phyloP scores from a whole-genome alignment of 1,140 invertebrate genomes.

The Drosophila lini region DNA sequence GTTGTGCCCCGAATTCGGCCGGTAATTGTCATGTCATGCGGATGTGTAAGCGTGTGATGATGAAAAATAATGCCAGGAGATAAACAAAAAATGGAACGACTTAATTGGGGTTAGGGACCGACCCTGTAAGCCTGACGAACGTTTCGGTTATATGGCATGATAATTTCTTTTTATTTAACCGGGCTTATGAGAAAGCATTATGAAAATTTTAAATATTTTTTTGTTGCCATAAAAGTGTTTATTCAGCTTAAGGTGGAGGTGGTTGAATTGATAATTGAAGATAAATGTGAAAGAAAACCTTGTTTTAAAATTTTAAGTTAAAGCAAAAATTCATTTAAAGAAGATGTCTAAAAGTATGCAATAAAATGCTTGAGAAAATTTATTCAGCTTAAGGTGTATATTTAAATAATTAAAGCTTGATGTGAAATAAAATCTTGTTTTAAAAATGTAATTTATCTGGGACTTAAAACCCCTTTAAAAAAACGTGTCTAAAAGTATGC shows the following conservation, averaged over 20 bases:
- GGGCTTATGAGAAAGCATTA: neutral
- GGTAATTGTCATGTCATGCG: constrained; percentile 46
- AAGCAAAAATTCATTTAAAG: neutral
- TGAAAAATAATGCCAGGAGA: constrained; percentile 23
- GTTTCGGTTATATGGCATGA: too few species aligned
- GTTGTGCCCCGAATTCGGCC: constrained; percentile 14
- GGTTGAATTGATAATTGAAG: too few species aligned
- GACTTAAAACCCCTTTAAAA: neutral
- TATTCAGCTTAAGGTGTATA: too few species aligned
- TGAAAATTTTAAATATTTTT: neutral
- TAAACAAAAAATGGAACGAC: constrained; percentile 3
- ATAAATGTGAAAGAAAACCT: neutral
- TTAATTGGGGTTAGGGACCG: neutral
- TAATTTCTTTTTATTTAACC: neutral
- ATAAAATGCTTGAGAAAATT: neutral
- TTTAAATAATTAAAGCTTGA: too few species aligned
- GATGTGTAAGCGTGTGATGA: constrained; percentile 34
- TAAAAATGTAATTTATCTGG: too few species aligned
- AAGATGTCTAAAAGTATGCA: neutral
- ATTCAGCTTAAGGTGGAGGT: neutral
- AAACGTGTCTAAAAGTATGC: neutral
- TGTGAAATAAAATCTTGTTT: too few species aligned
- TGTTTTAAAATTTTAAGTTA: neutral
- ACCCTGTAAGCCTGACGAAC: neutral
- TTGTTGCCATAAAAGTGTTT: neutral